Conservation (phyloP, 2,888 invertebrate species). For the Villa cingulata region DNA sequence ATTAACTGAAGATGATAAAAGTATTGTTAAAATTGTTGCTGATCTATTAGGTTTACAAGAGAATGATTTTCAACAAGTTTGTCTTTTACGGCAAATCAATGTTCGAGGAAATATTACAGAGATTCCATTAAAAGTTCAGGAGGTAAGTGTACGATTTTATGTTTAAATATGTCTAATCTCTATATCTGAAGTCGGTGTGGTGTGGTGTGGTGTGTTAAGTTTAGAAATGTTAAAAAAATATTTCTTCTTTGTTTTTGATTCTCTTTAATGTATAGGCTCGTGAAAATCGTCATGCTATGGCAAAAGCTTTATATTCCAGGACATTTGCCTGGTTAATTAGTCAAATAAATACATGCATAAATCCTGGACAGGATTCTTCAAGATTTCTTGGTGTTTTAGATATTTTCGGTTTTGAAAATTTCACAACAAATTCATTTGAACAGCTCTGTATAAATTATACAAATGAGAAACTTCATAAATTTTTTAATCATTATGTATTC, state of each 20-base stretch:
- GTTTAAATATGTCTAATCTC: too few relatives aligned
- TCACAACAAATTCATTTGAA: conserved; percentile 78
- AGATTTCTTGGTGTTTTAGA: conserved; percentile 77
- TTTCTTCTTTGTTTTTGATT: not conserved
- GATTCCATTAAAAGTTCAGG: conserved; percentile 74
- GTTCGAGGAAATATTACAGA: conserved; percentile 87
- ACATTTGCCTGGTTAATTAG: conserved; percentile 87
- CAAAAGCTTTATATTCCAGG: conserved; percentile 77
- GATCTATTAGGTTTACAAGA: conserved; percentile 59
- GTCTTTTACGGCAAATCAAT: conserved; percentile 70
- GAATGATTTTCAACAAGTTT: conserved; percentile 61
- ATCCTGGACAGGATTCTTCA: conserved; percentile 69
- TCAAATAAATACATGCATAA: conserved; percentile 83
- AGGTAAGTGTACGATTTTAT: conserved; percentile 39
- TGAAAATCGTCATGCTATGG: conserved; percentile 88
- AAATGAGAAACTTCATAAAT: conserved; percentile 87
- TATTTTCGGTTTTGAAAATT: conserved; percentile 91
- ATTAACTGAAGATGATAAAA: conserved; percentile 53
- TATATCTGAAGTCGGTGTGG: too few relatives aligned
- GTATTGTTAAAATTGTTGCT: conserved; percentile 59
- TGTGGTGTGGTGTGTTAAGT: too few relatives aligned
- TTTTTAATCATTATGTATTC: conserved; percentile 94
- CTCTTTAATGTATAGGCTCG: conserved; percentile 44
- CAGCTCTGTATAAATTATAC: conserved; percentile 90
- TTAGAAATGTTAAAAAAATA: not conserved